Conservation (phyloP, 1,140 invertebrate species). For the Pseudomyrmex flavicornis region DNA sequence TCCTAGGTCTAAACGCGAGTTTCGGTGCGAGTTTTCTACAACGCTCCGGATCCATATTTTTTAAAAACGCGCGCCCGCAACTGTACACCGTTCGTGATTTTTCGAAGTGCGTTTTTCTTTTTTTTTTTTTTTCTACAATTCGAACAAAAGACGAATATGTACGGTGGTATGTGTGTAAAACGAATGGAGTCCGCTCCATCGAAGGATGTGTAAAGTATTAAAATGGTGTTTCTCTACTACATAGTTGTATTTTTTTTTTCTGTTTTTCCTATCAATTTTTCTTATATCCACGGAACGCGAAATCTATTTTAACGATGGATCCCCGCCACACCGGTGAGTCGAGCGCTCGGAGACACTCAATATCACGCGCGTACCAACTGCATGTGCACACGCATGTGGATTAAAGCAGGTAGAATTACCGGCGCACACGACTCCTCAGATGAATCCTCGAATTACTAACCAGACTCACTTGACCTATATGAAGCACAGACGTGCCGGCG, state of each 20-base stretch:
- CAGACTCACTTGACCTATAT: slow-evolving; percentile 74
- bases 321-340: too few species aligned
- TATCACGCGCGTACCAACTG: background rate
- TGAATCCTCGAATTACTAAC: slow-evolving; percentile 70
- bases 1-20: slow-evolving; percentile 3
- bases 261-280: background rate
- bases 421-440: slow-evolving; percentile 34
- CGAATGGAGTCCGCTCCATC: background rate
- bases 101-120: background rate
- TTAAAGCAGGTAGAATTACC: slow-evolving; percentile 35
- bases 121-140: background rate
- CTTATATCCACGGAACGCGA: background rate
- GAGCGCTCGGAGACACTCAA: background rate
- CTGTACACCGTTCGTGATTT: too few species aligned
- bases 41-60: slow-evolving; percentile 17
- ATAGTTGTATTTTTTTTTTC: background rate
- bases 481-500: slow-evolving; percentile 38
- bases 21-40: slow-evolving; percentile 29
- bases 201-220: slow-evolving; percentile 45
- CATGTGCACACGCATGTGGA: background rate
- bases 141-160: slow-evolving; percentile 3
- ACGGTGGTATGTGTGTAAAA: slow-evolving; percentile 14
- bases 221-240: slow-evolving; percentile 40
- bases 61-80: background rate
- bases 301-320: background rate